A percentile compares a stretch with the other conserved stretches of the same genome.
Evolutionary conservation across 35 echinoderm and acorn worm species (phyloP).

Genomic region (Acanthaster planci): DNA sequence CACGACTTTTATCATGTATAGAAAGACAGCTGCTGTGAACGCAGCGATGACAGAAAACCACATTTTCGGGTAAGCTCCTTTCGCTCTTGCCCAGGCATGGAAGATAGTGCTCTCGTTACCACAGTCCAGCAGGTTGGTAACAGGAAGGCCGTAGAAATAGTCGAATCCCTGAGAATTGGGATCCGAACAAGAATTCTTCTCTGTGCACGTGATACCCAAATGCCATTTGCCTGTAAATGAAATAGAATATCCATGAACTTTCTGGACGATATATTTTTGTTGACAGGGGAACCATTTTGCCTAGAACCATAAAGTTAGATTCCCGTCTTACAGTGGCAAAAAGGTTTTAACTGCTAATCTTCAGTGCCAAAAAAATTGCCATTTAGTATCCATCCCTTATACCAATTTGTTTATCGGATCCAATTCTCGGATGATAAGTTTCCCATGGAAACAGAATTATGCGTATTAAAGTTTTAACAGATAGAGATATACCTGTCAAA

Average conservation of each 20-base stretch:
- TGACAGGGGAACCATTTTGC: no score
- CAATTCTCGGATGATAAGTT: neutral
- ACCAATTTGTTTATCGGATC: neutral
- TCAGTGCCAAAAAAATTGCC: neutral
- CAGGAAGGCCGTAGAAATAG: conserved; percentile 88
- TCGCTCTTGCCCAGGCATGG: conserved; percentile 38
- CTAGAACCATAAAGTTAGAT: no score
- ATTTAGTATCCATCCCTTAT: neutral
- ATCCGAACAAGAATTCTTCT: conserved; percentile 67
- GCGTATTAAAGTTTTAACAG: neutral
- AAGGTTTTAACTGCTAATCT: neutral
- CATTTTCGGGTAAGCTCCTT: conserved; percentile 40
- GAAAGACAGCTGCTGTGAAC: neutral
- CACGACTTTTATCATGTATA: neutral
- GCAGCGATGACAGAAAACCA: neutral
- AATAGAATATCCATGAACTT: no score
- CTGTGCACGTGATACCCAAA: conserved; percentile 62
- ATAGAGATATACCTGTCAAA: conserved; percentile 64
- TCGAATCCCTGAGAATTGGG: conserved; percentile 87
- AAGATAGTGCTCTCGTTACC: conserved; percentile 62
- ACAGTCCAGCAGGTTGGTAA: conserved; percentile 88
- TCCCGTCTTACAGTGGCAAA: neutral
- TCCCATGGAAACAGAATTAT: neutral
- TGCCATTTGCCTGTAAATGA: conserved; percentile 91
- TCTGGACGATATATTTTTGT: no score